Percentiles rank a stretch among this genome's conserved stretches.
Evolutionary conservation across 2,797 vertebrate species (phyloP).

Genomic region (Neosilurus mollespiculum): DNA sequence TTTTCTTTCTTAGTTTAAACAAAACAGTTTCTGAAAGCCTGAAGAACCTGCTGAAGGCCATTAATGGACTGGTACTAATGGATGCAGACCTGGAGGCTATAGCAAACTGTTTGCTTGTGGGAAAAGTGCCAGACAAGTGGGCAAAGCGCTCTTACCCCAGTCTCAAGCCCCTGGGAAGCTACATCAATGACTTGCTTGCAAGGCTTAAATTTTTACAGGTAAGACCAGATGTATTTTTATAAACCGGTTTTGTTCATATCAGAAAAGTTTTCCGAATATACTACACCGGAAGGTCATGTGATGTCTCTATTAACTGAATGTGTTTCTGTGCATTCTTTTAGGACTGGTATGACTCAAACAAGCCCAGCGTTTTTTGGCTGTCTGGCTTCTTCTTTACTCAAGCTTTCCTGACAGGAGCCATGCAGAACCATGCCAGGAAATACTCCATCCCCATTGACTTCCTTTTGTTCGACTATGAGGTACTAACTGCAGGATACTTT

Average conservation of each 20-base stretch:
- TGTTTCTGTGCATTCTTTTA: constrained; percentile 58
- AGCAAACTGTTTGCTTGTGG: constrained; percentile 81
- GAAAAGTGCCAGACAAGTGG: constrained; percentile 93
- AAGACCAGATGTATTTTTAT: constrained; percentile 36
- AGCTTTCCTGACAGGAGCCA: constrained; percentile 93
- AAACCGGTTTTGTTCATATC: background rate
- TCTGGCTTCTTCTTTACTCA: constrained; percentile 98
- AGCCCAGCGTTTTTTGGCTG: constrained; percentile 90
- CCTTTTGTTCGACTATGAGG: constrained; percentile 90
- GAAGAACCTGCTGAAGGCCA: constrained; percentile 87
- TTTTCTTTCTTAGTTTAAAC: constrained; percentile 76
- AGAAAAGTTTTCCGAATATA: no score
- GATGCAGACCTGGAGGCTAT: constrained; percentile 91
- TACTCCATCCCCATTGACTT: constrained; percentile 90
- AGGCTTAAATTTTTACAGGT: constrained; percentile 91
- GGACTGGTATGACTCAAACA: constrained; percentile 83
- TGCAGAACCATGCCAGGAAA: constrained; percentile 97
- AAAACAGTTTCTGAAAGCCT: constrained; percentile 81
- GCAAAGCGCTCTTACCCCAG: constrained; percentile 90
- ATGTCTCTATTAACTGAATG: constrained; percentile 19
- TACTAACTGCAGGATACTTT: constrained; percentile 58
- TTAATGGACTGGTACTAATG: constrained; percentile 95
- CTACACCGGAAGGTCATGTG: background rate
- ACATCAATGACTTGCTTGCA: constrained; percentile 84
- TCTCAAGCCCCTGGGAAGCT: constrained; percentile 93